phyloP scores from a whole-genome alignment of 1,140 invertebrate genomes.

The Aphelenchoides avenae region DNA sequence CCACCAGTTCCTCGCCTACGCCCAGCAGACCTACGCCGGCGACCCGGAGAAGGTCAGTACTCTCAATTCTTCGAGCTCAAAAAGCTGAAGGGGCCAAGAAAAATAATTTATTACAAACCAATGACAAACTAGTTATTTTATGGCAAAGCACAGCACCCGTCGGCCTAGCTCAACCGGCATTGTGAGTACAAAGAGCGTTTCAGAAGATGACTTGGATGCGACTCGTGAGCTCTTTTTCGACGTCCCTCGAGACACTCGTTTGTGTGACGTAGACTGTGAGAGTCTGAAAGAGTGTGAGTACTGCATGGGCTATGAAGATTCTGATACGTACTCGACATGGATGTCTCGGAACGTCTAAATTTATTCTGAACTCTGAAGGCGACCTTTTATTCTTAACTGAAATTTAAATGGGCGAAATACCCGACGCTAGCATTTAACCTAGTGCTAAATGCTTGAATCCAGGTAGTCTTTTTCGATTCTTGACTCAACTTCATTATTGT shows the following conservation, averaged over 20 bases:
- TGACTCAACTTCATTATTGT: too few species aligned
- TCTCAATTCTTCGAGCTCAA: too few species aligned
- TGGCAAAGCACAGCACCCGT: not conserved
- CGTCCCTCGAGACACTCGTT: slow-evolving; percentile 21
- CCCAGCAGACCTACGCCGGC: slow-evolving; percentile 88
- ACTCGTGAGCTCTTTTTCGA: not conserved
- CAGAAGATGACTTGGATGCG: slow-evolving; percentile 10
- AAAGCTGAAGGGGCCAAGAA: too few species aligned
- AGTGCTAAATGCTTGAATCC: too few species aligned
- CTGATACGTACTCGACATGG: too few species aligned
- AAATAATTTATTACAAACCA: slow-evolving; percentile 10
- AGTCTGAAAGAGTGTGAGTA: too few species aligned
- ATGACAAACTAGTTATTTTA: not conserved
- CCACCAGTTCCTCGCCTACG: slow-evolving; percentile 84
- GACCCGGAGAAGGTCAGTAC: slow-evolving; percentile 72
- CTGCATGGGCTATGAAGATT: too few species aligned
- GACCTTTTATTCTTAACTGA: too few species aligned
- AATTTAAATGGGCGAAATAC: too few species aligned
- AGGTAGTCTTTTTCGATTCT: too few species aligned
- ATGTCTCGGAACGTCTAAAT: slow-evolving; percentile 12
- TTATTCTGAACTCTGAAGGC: not conserved
- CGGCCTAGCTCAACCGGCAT: not conserved
- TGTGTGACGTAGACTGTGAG: slow-evolving; percentile 26
- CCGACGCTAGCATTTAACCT: too few species aligned
- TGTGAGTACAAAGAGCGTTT: not conserved